Conservation (phyloP, 2,797 vertebrate species). For the Onychomys leucogaster region DNA sequence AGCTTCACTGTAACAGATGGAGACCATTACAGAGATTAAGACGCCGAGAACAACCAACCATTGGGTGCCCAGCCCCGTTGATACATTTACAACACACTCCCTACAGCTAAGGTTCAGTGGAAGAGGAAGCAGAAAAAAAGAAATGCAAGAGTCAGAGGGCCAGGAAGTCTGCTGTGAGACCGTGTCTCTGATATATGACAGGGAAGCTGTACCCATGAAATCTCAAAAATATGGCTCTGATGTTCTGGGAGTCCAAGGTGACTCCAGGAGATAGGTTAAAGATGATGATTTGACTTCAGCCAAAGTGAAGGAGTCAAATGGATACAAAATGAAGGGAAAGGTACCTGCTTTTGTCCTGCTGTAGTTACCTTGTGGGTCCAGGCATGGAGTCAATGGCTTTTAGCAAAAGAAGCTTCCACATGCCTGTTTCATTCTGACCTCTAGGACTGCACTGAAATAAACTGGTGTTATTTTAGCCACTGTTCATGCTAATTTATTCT, state of each 20-base stretch:
- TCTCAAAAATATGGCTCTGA: background rate
- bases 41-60: background rate
- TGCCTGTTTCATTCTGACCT: background rate
- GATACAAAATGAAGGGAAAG: background rate
- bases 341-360: background rate
- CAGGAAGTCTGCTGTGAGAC: background rate
- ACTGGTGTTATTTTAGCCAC: background rate
- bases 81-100: background rate
- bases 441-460: background rate
- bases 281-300: background rate
- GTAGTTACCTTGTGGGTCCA: background rate
- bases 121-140: background rate
- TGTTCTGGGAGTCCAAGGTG: background rate
- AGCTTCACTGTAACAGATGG: background rate
- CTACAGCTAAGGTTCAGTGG: background rate
- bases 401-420: background rate
- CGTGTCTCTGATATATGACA: background rate
- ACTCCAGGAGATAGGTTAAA: background rate
- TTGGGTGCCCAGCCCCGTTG: background rate
- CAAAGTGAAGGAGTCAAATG: background rate
- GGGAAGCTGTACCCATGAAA: background rate
- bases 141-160: background rate
- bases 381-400: background rate
- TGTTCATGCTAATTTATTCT: background rate
- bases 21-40: background rate